phyloP scores from a whole-genome alignment of 2,113 vertebrate genomes.

The Bufo gargarizans region DNA sequence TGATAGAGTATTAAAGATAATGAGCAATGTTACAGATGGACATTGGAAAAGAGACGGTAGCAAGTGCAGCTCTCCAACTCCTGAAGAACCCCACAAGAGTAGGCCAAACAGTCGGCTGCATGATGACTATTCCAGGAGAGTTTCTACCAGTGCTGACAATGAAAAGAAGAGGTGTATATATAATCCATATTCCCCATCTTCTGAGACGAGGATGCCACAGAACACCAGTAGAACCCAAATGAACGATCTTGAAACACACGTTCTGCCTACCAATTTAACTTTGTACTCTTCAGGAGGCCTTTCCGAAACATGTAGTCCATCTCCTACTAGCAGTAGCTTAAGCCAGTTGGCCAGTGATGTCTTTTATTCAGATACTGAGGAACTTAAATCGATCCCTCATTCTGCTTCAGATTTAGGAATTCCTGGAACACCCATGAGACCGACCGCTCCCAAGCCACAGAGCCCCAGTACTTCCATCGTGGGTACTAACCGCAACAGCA shows the following conservation, averaged over 20 bases:
- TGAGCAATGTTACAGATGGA: slow-evolving; percentile 83
- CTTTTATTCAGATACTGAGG: slow-evolving; percentile 57
- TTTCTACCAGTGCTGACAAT: slow-evolving; percentile 72
- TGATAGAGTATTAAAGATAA: slow-evolving; percentile 80
- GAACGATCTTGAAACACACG: slow-evolving; percentile 36
- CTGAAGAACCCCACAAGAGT: slow-evolving; percentile 60
- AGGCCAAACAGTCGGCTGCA: slow-evolving; percentile 80
- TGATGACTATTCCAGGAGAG: slow-evolving; percentile 90
- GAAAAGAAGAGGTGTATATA: slow-evolving; percentile 73
- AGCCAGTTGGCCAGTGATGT: slow-evolving; percentile 66
- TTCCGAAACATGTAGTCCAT: slow-evolving; percentile 43
- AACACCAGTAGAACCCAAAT: slow-evolving; percentile 28
- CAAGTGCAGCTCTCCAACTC: slow-evolving; percentile 60
- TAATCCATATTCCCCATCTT: slow-evolving; percentile 59
- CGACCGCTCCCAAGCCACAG: slow-evolving; percentile 74
- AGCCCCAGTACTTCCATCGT: slow-evolving; percentile 66
- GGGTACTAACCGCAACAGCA: slow-evolving; percentile 67
- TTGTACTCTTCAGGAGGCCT: slow-evolving; percentile 37
- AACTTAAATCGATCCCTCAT: slow-evolving; percentile 56
- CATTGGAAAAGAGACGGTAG: slow-evolving; percentile 70
- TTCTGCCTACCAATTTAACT: slow-evolving; percentile 54
- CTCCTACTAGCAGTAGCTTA: slow-evolving; percentile 33
- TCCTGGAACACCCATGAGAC: slow-evolving; percentile 59
- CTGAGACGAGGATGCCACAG: slow-evolving; percentile 14
- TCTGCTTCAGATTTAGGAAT: slow-evolving; percentile 60